Base-by-base conservation (phyloP, 2,888 invertebrate genomes). In the Choreutis nemorana region DNA sequence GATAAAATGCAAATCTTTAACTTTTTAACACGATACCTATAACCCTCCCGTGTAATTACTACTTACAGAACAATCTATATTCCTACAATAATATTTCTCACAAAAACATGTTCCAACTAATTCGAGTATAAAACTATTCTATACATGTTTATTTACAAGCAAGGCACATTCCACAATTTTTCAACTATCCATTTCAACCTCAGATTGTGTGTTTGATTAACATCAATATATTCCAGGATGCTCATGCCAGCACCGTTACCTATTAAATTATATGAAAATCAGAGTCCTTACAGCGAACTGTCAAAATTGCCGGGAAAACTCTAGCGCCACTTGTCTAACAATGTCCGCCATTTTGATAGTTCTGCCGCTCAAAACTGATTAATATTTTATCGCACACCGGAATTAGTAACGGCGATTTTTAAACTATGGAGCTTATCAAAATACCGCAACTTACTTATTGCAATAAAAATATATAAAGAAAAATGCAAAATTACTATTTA, bases 101-200 rank as follows among this genome's bases (percentile, higher is more conserved):
- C 70, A 70, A 72, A 75, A 62, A 73, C 73, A 73, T 72, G 60
- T 73, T 67, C 72, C 68, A 75, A 75, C 73, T 77, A 77, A 75
- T 77, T 78, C 75, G 72, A 73, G 75, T 73, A 66, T 77, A 73
- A 66, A 71, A 70, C 75, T 77, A 77, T 63, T 61, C 54, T 60
- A 56, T 51, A 41, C 36, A 55, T 55, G 48, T 61, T 59, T 70
- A 72, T 67, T 52, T 70, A 77, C 68, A 67, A 71, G 77, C 79
- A 80, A 80, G 79, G 80, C 80, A 80, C 80, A 80, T 78, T 79
- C 79, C 80, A 72, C 73, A 77, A 78, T 14, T n/a, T n/a, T n/a
- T n/a, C n/a, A n/a, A n/a, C n/a, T 65, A 73, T 71, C 73, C 75
- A 55, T 61, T 55, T 46, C 58, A 65, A 58, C 48, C 61, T 61